phyloP scores from a whole-genome alignment of 2,113 vertebrate species.

The Oryctolagus cuniculus region DNA sequence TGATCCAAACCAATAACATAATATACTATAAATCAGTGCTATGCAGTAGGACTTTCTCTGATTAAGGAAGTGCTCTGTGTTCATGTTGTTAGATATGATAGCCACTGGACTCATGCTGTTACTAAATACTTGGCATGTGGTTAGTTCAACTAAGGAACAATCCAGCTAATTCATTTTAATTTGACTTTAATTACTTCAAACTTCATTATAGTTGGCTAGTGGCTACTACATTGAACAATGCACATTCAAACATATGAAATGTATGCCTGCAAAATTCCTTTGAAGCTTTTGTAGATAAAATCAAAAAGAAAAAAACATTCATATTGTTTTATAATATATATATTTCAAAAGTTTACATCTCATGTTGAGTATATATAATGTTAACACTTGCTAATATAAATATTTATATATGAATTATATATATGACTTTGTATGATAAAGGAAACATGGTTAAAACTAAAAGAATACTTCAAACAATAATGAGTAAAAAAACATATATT shows the following conservation, averaged over 20 bases:
- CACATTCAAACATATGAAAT: not conserved
- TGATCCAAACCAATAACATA: not conserved
- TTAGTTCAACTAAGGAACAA: not conserved
- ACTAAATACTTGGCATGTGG: not conserved
- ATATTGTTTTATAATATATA: not conserved
- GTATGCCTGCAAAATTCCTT: not conserved
- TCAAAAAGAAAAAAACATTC: not conserved
- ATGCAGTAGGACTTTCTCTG: not conserved
- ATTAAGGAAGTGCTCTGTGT: not conserved
- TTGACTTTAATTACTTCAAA: slow-evolving; percentile 17
- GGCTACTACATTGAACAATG: not conserved
- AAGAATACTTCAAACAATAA: not conserved
- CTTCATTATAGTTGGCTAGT: not conserved
- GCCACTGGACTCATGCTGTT: not conserved
- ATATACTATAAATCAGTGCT: not conserved
- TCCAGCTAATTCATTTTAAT: not conserved
- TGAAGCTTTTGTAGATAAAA: not conserved
- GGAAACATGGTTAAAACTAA: slow-evolving; percentile 27
- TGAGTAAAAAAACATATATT: not conserved
- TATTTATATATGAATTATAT: not conserved
- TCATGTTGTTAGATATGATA: not conserved
- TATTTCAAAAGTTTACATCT: not conserved
- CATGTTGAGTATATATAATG: not conserved
- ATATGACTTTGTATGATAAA: not conserved
- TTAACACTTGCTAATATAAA: not conserved